These are phyloP conservation scores for Paralichthys olivaceus DNA, from an alignment of 2,113 vertebrate genomes.

Conservation along the genomic window DNA sequence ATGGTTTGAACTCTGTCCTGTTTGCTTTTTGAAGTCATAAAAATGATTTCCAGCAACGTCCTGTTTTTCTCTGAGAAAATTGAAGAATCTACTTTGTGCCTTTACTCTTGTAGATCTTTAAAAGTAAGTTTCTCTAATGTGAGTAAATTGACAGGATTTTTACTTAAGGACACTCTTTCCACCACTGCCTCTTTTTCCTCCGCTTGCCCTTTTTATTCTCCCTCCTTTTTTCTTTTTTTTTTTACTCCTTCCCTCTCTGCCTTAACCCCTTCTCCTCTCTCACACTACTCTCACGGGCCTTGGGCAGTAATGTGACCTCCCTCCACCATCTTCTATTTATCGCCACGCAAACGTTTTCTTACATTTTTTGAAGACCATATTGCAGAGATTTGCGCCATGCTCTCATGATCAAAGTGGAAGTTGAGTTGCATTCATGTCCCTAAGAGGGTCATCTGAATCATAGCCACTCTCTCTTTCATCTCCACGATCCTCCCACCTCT, in stretches of 20 bases:
- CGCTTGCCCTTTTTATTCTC: slow-evolving; percentile 16
- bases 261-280: slow-evolving; percentile 20
- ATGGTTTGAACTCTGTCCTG: slow-evolving; percentile 64
- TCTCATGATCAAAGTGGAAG: slow-evolving; percentile 55
- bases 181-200: slow-evolving; percentile 17
- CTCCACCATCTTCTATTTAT: background rate
- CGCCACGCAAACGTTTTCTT: background rate
- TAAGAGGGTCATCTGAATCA: slow-evolving; percentile 59
- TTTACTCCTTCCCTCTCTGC: background rate
- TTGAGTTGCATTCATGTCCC: slow-evolving; percentile 35
- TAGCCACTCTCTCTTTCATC: slow-evolving; percentile 53
- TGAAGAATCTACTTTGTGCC: background rate
- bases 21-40: slow-evolving; percentile 45
- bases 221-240: slow-evolving; percentile 5
- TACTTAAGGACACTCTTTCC: slow-evolving; percentile 13
- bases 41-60: slow-evolving; percentile 51
- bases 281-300: background rate
- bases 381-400: slow-evolving; percentile 54
- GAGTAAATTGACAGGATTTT: background rate
- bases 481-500: slow-evolving; percentile 22
- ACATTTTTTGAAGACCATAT: slow-evolving; percentile 39
- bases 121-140: background rate
- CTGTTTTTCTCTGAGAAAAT: slow-evolving; percentile 21
- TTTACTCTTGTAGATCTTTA: background rate
- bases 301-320: slow-evolving; percentile 12